Base-by-base conservation (phyloP, 2,113 vertebrate genomes). In the Plectropomus leopardus region DNA sequence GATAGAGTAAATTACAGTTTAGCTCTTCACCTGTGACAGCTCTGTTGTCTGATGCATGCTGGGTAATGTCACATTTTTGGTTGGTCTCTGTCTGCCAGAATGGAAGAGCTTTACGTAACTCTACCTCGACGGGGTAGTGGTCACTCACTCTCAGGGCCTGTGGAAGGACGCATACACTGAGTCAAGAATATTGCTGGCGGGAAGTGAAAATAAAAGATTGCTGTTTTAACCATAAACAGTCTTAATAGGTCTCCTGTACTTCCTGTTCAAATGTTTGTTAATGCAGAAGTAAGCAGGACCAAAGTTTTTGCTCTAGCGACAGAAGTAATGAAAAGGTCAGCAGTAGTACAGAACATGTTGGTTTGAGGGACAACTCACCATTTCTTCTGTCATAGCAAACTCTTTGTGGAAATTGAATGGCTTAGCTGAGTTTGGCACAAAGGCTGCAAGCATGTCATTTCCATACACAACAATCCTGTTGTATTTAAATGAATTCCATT, bases 401-500 rank as follows among this genome's bases (percentile, higher is more conserved):
- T 89, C 93, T 28, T 55, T 40, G 2, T 95, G 92, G 72, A 96
- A 96, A 83, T 96, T 89, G 17, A 96, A 97, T 0, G 94, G 69
- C 65, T 83, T 88, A 0, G 95, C 96, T 0, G 95, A 96, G 32
- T 73, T 47, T 0, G 94, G 91, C 9, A 96, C 88, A 4, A 95
- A n/a, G 1, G 95, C 88, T 0, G 64, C 44, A 13, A 94, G 74
- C 73, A 96, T 90, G 17, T 89, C 79, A 0, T 93, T 59, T 9
- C 96, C 95, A 1, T 95, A 93, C 0, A 94, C 96, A 63, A 96
- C 95, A 2, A 97, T 96, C 89, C 96, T 97, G 51, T 77, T 16
- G 3, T 14, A 16, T 7, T 60, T 1, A 40, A 17, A 15, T 26
- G 21, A 1, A 67, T 5, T 21, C 19, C 10, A 45, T 44, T 36